Conservation (phyloP, 2,888 invertebrate species). For the Lutraria lutraria region DNA sequence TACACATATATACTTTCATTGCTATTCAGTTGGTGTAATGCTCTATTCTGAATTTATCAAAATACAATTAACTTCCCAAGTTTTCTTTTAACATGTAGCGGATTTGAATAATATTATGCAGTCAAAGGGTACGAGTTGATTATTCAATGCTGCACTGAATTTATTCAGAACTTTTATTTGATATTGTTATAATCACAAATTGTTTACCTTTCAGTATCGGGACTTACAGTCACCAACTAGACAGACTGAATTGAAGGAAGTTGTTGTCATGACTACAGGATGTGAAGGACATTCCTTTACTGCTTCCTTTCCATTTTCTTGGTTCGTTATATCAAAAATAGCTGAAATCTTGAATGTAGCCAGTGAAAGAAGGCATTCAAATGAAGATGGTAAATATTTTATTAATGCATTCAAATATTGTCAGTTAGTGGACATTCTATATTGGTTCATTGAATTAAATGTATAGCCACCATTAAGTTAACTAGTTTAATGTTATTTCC, state of each 20-base stretch:
- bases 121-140: no score
- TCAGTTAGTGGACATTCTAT: neutral
- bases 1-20: no score
- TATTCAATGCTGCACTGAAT: neutral
- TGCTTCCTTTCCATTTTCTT: constrained; percentile 80
- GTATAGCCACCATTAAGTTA: neutral
- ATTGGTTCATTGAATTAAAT: neutral
- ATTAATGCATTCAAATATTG: neutral
- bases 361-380: neutral
- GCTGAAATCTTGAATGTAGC: neutral
- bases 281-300: constrained; percentile 70
- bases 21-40: no score
- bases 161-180: neutral
- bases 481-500: no score
- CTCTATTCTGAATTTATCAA: no score
- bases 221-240: constrained; percentile 68
- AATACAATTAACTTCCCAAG: no score
- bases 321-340: constrained; percentile 70
- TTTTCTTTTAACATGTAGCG: no score
- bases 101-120: no score
- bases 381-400: neutral
- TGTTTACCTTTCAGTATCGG: constrained; percentile 52
- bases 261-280: constrained; percentile 75
- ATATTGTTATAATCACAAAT: neutral
- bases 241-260: constrained; percentile 75